Base-by-base conservation (phyloP, 2,888 invertebrate species). In the Erebia aethiops region DNA sequence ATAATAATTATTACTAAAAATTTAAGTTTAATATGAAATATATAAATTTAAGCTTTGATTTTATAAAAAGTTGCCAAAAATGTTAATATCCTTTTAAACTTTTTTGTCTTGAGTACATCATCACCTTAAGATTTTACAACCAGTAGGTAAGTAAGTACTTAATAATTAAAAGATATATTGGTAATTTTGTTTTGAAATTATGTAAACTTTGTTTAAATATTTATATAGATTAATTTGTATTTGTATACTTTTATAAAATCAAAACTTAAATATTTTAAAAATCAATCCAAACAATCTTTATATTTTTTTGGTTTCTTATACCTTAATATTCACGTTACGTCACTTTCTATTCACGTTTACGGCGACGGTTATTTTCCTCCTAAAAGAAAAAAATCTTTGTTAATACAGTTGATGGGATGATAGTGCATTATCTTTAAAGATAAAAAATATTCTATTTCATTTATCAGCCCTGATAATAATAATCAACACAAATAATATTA, bases 351-450 rank as follows among this genome's bases (percentile, higher is more conserved):
- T 93, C 89, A 86, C 93, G 92, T 80, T 91, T 93, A 84, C 93
- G 93, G 79, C 93, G 92, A 77, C 92, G 93, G 72, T 92, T 66
- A 21, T 73, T 86, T 75, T 93, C 87, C 79, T 94, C 93, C 81
- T 94, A 93, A 93, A 93, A 86, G 86, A 91, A 74, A 76, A n/a
- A 62, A 54, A 54, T 10, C 35, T n/a, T 54, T 54, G 11, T 54
- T 54, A 54, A 5, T 52, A 52, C 16, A 75, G 74, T 56, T n/a
- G 76, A 71, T 75, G 64, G 66, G 8, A 60, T 69, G 52, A 35
- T 61, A 57, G 69, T 70, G 9, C n/a, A 52, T n/a, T n/a, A n/a
- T n/a, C 2, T 67, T 56, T 54, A 60, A 61, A n/a, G 35, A 54
- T 14, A 26, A 26, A 26, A 0, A 26, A 26, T 21, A 2, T 2